Conservation (phyloP, 2,888 invertebrate genomes). For the Epirrhoe tristata region DNA sequence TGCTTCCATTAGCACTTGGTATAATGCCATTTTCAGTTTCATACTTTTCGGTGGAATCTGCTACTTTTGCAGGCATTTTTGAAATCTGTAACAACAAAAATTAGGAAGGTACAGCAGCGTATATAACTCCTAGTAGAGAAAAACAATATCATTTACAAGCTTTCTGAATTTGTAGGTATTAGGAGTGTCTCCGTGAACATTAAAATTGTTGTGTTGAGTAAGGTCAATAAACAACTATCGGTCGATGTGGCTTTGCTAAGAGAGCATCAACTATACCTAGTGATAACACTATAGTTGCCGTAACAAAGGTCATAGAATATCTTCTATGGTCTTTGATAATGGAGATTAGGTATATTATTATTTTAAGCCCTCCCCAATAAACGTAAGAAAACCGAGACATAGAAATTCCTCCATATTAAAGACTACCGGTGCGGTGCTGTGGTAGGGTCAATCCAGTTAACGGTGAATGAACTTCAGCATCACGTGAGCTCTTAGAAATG, state of each 20-base stretch:
- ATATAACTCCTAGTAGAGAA: neutral
- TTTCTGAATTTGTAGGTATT: neutral
- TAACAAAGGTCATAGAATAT: too few species aligned
- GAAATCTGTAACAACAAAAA: slow-evolving; percentile 49
- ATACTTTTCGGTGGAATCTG: slow-evolving; percentile 53
- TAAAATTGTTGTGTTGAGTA: neutral
- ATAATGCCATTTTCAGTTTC: slow-evolving; percentile 51
- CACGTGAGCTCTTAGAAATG: slow-evolving; percentile 38
- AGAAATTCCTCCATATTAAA: slow-evolving; percentile 47
- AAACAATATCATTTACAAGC: neutral
- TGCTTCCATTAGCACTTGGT: slow-evolving; percentile 57
- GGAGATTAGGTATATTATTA: neutral
- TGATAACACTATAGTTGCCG: too few species aligned
- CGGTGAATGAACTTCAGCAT: slow-evolving; percentile 59
- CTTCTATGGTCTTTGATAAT: neutral
- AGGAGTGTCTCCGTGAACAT: neutral
- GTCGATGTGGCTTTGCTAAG: neutral
- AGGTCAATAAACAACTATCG: neutral
- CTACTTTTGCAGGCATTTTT: slow-evolving; percentile 62
- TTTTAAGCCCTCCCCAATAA: slow-evolving; percentile 2
- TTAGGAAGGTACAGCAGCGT: neutral
- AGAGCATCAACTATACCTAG: too few species aligned
- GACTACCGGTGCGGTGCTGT: slow-evolving; percentile 43
- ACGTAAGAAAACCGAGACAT: slow-evolving; percentile 23
- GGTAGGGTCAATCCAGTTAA: slow-evolving; percentile 53